Conservation (phyloP, 2,888 invertebrate genomes). For the Deroplatys truncata region DNA sequence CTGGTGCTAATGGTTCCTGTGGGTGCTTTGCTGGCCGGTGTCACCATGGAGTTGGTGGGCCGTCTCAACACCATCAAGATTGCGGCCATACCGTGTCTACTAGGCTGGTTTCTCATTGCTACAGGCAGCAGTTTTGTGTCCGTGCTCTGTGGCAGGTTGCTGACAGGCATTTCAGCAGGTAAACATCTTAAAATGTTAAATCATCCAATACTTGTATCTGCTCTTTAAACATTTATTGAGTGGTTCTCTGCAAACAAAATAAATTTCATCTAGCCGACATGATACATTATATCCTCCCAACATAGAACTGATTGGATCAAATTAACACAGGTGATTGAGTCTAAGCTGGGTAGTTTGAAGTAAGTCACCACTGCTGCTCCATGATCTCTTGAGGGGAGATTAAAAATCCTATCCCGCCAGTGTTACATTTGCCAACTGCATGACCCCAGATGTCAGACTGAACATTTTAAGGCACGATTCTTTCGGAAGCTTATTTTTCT, state of each 20-base stretch:
- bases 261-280: too few species aligned
- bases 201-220: background rate
- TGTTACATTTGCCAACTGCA: too few species aligned
- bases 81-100: conserved; percentile 51
- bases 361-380: too few species aligned
- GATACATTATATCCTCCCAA: too few species aligned
- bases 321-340: too few species aligned
- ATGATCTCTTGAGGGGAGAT: too few species aligned
- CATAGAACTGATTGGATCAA: too few species aligned
- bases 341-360: too few species aligned
- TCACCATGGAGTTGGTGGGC: conserved; percentile 54
- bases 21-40: conserved; percentile 52
- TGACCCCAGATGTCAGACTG: too few species aligned
- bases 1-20: conserved; percentile 53
- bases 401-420: too few species aligned
- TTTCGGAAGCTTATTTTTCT: background rate
- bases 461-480: too few species aligned
- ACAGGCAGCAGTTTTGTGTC: conserved; percentile 48
- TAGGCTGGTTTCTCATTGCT: conserved; percentile 56
- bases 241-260: background rate
- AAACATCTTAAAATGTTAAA: conserved; percentile 28
- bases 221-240: background rate
- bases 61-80: conserved; percentile 53
- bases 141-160: conserved; percentile 50
- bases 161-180: conserved; percentile 54